Conservation (phyloP, 2,888 invertebrate species). For the Lochmaea capreae region DNA sequence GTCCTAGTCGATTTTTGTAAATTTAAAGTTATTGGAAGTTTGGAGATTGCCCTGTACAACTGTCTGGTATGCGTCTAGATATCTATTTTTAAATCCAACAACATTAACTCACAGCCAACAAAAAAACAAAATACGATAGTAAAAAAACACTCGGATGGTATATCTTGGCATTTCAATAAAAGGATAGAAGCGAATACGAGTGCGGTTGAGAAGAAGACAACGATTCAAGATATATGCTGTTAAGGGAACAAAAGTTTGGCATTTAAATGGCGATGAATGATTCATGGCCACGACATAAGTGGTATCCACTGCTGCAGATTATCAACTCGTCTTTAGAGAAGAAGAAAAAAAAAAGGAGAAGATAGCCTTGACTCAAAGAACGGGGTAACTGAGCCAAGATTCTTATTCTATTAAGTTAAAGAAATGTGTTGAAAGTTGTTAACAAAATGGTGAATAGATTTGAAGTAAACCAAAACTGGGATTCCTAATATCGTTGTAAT, state of each 20-base stretch:
- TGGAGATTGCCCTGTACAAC: not conserved
- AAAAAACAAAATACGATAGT: not conserved
- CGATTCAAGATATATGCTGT: slow-evolving; percentile 40
- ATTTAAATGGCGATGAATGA: slow-evolving; percentile 55
- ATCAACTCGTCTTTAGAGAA: slow-evolving; percentile 18
- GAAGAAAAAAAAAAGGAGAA: slow-evolving; percentile 9
- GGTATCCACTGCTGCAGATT: slow-evolving; percentile 46
- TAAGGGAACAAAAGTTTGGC: slow-evolving; percentile 48
- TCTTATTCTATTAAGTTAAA: not conserved
- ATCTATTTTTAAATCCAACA: not conserved
- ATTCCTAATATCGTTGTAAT: no score
- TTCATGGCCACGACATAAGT: slow-evolving; percentile 49
- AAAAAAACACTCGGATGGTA: not conserved
- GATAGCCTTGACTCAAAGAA: slow-evolving; percentile 25
- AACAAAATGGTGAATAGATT: not conserved
- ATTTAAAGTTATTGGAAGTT: not conserved
- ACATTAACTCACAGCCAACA: not conserved
- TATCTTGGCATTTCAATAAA: not conserved
- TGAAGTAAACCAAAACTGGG: no score
- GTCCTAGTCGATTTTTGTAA: no score
- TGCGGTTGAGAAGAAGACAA: not conserved
- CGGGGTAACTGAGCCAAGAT: slow-evolving; percentile 5
- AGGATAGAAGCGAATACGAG: not conserved
- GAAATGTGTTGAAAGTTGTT: not conserved
- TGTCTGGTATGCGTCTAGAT: not conserved